Evolutionary conservation across 2,797 vertebrate species (phyloP), one percentile per base, ranked within the genome.

Genomic region (Hylomyscus alleni): DNA sequence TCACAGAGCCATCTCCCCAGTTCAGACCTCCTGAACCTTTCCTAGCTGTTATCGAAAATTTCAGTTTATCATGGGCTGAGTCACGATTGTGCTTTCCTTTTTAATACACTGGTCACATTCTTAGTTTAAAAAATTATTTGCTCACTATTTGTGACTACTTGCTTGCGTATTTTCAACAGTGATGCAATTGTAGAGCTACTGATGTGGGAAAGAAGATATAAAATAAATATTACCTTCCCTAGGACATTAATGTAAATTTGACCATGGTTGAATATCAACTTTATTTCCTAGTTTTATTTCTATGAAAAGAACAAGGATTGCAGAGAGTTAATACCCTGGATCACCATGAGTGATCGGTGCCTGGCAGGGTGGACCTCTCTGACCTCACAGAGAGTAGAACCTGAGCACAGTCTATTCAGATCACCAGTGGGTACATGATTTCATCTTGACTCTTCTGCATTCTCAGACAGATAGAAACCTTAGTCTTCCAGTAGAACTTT

Each of bases 81-180:
- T 83, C 52, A 44, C 37, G n/a, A 29, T 31, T 44, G 15, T 47
- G 4, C 17, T 73, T 4, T 73, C 47, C 40, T 50, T 54, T 22
- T 80, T 52, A 80, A 31, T 37, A 24, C 69, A 50, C 47, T 50
- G 65, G 87, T 93, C 44, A 4, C 0, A 19, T 2, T 12, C 56
- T 84, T 47, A 22, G 58, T 34, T 93, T 89, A 31, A 75, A 93
- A 34, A 84, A 62, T 62, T 83, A 24, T 67, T 73, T 91, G n/a
- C 77, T 84, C 37, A 58, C 83, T 47, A 82, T 60, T 84, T 75
- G 80, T 93, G 76, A 54, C 2, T 20, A 10, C n/a, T 86, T 56
- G 13, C 31, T 89, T 54, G 19, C 2, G 6, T 67, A 26, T 82
- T 94, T 95, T 92, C 5, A 40, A 62, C n/a, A 95, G 84, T 47